A percentile compares a stretch with the other conserved stretches of the same genome.
phyloP scores from a whole-genome alignment of 2,888 invertebrate species.

The Eucera pruinosa region DNA sequence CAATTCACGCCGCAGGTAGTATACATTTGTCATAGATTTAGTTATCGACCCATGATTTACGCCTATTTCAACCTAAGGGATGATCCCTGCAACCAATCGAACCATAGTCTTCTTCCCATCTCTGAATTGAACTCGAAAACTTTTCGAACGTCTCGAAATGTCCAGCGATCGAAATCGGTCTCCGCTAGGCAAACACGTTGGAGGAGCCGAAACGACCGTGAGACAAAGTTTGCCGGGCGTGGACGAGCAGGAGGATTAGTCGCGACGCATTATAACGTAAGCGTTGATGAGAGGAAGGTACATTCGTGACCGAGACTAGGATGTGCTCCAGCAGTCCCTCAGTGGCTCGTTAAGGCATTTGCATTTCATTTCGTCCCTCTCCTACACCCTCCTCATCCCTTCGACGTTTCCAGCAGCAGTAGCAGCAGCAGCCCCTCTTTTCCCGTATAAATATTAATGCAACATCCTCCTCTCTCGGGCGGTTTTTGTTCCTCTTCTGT shows the following conservation, averaged over 20 bases:
- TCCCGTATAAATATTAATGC: slow-evolving; percentile 84
- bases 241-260: slow-evolving; percentile 45
- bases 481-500: slow-evolving; percentile 82
- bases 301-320: slow-evolving; percentile 80
- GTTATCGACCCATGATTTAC: too few species aligned
- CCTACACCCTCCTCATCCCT: slow-evolving; percentile 47
- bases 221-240: slow-evolving; percentile 17
- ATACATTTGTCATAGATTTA: too few species aligned
- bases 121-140: neutral
- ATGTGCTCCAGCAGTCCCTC: slow-evolving; percentile 82
- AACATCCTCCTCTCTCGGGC: slow-evolving; percentile 83
- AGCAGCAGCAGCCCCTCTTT: slow-evolving; percentile 75
- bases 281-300: slow-evolving; percentile 81
- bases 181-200: too few species aligned
- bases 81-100: too few species aligned
- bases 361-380: slow-evolving; percentile 83
- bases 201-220: slow-evolving; percentile 4
- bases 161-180: too few species aligned
- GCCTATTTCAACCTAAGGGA: too few species aligned
- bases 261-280: slow-evolving; percentile 72
- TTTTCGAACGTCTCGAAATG: neutral
- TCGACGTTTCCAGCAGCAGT: too few species aligned
- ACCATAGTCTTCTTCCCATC: too few species aligned
- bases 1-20: too few species aligned
- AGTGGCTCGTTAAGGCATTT: slow-evolving; percentile 84